Evolutionary conservation across 2,113 vertebrate species (phyloP).

Genomic region (Chelonoidis abingdonii): DNA sequence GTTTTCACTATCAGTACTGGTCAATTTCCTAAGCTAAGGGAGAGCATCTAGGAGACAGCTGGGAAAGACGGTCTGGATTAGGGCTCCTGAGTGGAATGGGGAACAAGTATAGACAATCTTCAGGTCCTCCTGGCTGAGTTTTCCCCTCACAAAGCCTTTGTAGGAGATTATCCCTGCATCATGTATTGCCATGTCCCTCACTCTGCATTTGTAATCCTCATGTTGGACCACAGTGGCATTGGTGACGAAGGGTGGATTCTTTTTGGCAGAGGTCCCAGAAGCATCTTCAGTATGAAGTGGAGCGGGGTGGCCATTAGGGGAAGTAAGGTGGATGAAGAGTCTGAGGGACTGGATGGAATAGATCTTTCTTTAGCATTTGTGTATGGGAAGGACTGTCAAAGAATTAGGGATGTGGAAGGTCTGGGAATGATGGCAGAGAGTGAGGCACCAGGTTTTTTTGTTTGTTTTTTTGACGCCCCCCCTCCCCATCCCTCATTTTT

Average conservation of each 20-base stretch:
- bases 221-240: not conserved
- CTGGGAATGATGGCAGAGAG: not conserved
- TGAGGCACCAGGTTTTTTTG: not conserved
- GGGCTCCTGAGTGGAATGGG: not conserved
- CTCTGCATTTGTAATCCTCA: not conserved
- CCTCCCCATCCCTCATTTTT: not conserved
- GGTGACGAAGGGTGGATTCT: not conserved
- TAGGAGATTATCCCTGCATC: not conserved
- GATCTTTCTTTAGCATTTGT: not conserved
- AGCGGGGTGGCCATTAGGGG: not conserved
- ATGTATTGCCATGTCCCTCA: not conserved
- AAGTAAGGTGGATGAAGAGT: not conserved
- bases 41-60: not conserved
- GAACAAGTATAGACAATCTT: not conserved
- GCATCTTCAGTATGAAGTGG: not conserved
- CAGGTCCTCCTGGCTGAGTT: not conserved
- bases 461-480: not conserved
- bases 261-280: constrained; percentile 8
- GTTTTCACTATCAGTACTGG: not conserved
- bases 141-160: not conserved
- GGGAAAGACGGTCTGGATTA: not conserved
- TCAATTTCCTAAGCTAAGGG: not conserved
- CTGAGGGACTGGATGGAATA: constrained; percentile 21
- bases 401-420: not conserved
- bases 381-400: not conserved